phyloP scores from a whole-genome alignment of 1,140 invertebrate genomes.

The Temnothorax curvispinosus region DNA sequence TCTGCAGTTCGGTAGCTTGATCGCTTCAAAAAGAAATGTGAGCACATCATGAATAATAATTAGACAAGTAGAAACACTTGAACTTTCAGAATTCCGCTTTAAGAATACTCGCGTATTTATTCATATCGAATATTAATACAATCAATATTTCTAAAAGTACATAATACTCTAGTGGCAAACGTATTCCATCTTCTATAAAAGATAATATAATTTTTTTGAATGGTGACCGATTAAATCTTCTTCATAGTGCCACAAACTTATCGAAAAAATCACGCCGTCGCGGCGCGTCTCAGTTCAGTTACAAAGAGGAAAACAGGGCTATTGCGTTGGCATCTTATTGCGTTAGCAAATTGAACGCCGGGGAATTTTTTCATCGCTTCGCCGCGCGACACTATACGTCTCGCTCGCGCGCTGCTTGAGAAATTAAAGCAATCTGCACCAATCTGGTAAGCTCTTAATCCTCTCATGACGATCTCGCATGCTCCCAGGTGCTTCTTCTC shows the following conservation, averaged over 20 bases:
- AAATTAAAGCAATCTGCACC: slow-evolving; percentile 64
- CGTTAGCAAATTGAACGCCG: slow-evolving; percentile 11
- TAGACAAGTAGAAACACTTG: neutral
- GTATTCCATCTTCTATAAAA: neutral
- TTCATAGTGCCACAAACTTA: neutral
- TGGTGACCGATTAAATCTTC: neutral
- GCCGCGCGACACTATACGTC: neutral
- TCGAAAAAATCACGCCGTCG: neutral
- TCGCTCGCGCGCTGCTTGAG: slow-evolving; percentile 35
- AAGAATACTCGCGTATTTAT: neutral
- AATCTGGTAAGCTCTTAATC: slow-evolving; percentile 66
- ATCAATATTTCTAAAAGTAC: neutral
- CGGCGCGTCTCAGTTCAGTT: neutral
- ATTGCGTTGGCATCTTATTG: neutral
- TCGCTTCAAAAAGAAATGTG: neutral
- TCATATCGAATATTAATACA: neutral
- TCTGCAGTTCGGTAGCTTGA: slow-evolving; percentile 1
- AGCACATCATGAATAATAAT: neutral
- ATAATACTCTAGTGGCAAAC: neutral
- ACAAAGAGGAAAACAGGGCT: neutral
- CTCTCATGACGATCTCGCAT: slow-evolving; percentile 53
- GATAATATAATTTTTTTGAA: neutral
- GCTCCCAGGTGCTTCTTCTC: slow-evolving; percentile 42
- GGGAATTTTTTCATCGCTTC: slow-evolving; percentile 32
- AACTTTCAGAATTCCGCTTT: neutral